Evolutionary conservation across 1,140 invertebrate genomes (phyloP), one percentile per base, ranked within the genome.

Genomic region (Chrysomallon squamiferum): DNA sequence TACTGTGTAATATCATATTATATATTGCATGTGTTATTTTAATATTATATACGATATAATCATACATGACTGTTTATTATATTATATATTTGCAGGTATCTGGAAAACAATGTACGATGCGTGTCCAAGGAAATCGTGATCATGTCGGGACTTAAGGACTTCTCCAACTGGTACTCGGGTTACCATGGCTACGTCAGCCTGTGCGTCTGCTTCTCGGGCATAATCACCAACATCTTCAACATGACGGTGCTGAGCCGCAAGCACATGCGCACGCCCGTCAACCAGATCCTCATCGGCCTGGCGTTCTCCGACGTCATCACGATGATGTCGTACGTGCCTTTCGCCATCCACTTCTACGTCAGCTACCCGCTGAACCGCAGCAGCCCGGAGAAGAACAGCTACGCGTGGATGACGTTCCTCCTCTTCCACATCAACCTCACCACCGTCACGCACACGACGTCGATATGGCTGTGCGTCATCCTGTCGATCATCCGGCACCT

Each of bases 401-500:
- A 69, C 41, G 32, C 49, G 0, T 84, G 83, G 84, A 80, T 81
- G 75, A 65, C 69, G 1, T 84, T 81, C 66, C 65, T 82, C 20
- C 62, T 83, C 20, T 79, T 84, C 64, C 80, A 84, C 68, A 78
- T 82, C 30, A 84, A 95, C 72, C 94, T 96, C 77, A 85, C 88
- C 11, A 84, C 87, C 89, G 93, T 95, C 0, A 88, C 93, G 76
- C 95, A 98, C 82, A 96, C 95, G 0, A 93, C 96, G 41, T 95
- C 94, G 0, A 97, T 96, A 66, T 96, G 93, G 90, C 81, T 98
- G 66, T 96, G 95, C 0, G 92, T 97, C 0, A 93, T 93, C 2
- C 82, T 98, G 52, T 95, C 95, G 0, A 90, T 97, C 3, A 96
- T 95, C 91, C 86, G 95, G 3, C 97, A 95, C 79, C 90, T 96